A percentile compares a stretch with the other conserved stretches of the same genome.
phyloP scores from a whole-genome alignment of 2,888 invertebrate species.

The Anorthoa munda region DNA sequence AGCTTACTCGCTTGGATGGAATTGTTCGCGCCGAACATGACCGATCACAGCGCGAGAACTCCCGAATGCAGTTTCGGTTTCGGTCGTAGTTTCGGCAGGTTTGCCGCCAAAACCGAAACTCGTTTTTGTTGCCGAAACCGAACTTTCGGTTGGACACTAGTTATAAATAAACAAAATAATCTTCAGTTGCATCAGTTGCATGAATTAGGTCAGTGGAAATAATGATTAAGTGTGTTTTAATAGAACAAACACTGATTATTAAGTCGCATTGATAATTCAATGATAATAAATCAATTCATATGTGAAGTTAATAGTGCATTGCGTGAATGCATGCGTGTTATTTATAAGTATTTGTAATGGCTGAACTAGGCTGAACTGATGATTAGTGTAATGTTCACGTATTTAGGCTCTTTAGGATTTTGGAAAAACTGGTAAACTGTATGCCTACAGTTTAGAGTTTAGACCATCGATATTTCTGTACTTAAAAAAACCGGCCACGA shows the following conservation, averaged over 20 bases:
- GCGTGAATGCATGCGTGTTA: conserved; percentile 32
- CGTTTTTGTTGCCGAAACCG: too few relatives aligned
- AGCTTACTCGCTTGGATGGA: too few relatives aligned
- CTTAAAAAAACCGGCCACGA: too few relatives aligned
- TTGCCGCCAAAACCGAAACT: too few relatives aligned
- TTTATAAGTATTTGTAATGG: conserved; percentile 23
- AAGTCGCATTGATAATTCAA: conserved; percentile 42
- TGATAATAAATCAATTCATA: conserved; percentile 58
- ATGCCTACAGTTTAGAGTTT: too few relatives aligned
- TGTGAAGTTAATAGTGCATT: conserved; percentile 32
- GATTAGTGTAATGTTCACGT: conserved; percentile 18
- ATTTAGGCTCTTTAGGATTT: neutral
- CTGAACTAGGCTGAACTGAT: conserved; percentile 26
- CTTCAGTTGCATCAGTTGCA: neutral
- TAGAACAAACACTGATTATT: conserved; percentile 31
- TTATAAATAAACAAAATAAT: neutral
- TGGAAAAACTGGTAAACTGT: too few relatives aligned
- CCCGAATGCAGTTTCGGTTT: too few relatives aligned
- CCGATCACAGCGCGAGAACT: too few relatives aligned
- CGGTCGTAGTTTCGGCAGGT: too few relatives aligned
- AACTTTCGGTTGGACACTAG: too few relatives aligned
- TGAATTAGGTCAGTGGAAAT: conserved; percentile 46
- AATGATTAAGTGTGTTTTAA: conserved; percentile 37
- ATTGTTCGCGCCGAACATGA: too few relatives aligned
- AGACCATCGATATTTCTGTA: too few relatives aligned